Percentiles rank a stretch among this genome's conserved stretches.
phyloP scores from a whole-genome alignment of 2,113 vertebrate genomes.

The Pandion haliaetus region DNA sequence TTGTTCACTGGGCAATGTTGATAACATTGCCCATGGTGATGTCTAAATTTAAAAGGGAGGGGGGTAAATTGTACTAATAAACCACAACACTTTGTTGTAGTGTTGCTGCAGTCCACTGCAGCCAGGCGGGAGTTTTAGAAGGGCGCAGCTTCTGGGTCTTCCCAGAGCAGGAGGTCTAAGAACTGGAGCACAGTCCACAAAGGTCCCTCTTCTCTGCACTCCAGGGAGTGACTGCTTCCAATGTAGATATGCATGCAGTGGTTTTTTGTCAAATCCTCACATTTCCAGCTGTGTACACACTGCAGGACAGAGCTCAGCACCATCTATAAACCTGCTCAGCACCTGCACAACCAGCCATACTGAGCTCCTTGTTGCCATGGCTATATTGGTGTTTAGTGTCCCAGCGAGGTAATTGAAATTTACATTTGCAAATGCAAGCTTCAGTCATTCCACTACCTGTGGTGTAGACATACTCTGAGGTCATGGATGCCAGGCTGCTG shows the following conservation, averaged over 20 bases:
- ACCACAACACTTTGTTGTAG: not conserved
- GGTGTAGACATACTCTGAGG: not conserved
- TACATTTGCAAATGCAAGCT: not conserved
- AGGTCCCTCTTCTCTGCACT: not conserved
- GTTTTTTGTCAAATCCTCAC: not conserved
- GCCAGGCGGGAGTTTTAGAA: not conserved
- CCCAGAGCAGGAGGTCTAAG: not conserved
- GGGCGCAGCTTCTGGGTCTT: rapidly evolving
- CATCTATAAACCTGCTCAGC: not conserved
- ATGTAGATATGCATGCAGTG: not conserved
- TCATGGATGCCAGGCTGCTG: not conserved
- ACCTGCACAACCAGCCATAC: not conserved
- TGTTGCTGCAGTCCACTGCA: not conserved
- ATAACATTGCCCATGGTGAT: not conserved
- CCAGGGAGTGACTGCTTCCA: not conserved
- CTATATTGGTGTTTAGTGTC: not conserved
- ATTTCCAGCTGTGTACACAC: not conserved
- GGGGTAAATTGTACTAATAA: not conserved
- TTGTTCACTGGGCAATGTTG: not conserved
- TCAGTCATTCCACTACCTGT: not conserved
- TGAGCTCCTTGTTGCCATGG: not conserved
- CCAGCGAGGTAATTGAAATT: not conserved
- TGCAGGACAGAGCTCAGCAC: not conserved
- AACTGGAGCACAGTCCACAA: not conserved
- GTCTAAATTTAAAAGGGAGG: not conserved